Evolutionary conservation across 2,797 vertebrate genomes (phyloP).

Genomic region (Microctenopoma stevenorrisi): DNA sequence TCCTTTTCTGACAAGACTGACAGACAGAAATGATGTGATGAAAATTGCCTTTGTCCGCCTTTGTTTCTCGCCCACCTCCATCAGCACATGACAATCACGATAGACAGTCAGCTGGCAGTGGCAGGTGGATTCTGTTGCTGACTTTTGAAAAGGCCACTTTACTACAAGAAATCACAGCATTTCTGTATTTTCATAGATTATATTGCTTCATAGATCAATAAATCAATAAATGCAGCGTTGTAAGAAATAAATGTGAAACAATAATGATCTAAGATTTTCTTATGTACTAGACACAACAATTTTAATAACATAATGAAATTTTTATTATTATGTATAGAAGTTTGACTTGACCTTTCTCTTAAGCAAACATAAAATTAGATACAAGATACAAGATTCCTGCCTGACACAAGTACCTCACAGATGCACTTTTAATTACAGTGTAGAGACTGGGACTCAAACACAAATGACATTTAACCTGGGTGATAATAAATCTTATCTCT

Average conservation of each 20-base stretch:
- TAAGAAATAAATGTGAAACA: not conserved
- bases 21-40: constrained; percentile 53
- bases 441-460: constrained; percentile 20
- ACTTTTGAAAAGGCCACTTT: constrained; percentile 9
- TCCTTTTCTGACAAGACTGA: constrained; percentile 40
- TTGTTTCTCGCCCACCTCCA: constrained; percentile 32
- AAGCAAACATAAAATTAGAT: not conserved
- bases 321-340: not conserved
- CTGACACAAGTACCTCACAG: not conserved
- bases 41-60: constrained; percentile 48
- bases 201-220: not conserved
- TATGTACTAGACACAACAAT: not conserved
- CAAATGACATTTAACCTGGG: constrained; percentile 25
- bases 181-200: not conserved
- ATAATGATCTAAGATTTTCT: not conserved
- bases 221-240: not conserved
- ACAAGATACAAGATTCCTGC: not conserved
- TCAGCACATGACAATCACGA: constrained; percentile 33
- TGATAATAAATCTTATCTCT: constrained; percentile 30
- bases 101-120: constrained; percentile 39
- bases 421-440: not conserved
- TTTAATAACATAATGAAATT: not conserved
- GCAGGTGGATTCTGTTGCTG: constrained; percentile 2
- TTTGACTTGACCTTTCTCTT: not conserved
- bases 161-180: not conserved